A percentile compares a stretch with the other conserved stretches of the same genome.
These are phyloP conservation scores for Lophochroa leadbeateri DNA, from an alignment of 2,113 vertebrate species.

Conservation along the genomic window DNA sequence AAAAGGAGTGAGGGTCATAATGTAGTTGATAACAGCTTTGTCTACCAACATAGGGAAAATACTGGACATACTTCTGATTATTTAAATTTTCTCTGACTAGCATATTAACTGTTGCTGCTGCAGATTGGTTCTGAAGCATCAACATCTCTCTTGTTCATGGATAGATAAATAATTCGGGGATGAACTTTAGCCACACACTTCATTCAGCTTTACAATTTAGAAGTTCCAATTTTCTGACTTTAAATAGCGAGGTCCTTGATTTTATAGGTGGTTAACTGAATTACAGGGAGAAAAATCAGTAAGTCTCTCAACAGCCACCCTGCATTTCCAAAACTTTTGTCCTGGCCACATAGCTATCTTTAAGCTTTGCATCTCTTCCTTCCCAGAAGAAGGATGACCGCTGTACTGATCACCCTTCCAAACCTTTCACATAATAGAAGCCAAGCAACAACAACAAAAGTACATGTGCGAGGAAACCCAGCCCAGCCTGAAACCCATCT, in stretches of 20 bases:
- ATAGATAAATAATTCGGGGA: slow-evolving; percentile 16
- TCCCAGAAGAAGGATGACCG: accelerated
- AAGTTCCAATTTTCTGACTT: neutral
- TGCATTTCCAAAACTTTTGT: neutral
- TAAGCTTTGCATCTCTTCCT: neutral
- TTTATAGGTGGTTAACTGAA: neutral
- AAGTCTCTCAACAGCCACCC: neutral
- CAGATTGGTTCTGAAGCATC: neutral
- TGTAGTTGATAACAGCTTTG: neutral
- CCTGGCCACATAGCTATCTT: neutral
- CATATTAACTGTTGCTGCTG: neutral
- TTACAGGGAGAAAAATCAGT: neutral
- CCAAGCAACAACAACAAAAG: neutral
- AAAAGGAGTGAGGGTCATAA: neutral
- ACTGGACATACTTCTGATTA: neutral
- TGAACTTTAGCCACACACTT: neutral
- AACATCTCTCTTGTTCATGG: neutral
- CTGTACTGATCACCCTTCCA: neutral
- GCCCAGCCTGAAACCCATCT: neutral
- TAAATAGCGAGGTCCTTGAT: neutral
- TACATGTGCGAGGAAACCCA: neutral
- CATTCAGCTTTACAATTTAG: neutral
- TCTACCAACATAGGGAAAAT: neutral
- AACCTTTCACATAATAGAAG: neutral
- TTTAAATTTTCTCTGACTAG: neutral